Base-by-base conservation (phyloP, 2,113 vertebrate genomes). In the rabbit (Oryctolagus cuniculus) region DNA sequence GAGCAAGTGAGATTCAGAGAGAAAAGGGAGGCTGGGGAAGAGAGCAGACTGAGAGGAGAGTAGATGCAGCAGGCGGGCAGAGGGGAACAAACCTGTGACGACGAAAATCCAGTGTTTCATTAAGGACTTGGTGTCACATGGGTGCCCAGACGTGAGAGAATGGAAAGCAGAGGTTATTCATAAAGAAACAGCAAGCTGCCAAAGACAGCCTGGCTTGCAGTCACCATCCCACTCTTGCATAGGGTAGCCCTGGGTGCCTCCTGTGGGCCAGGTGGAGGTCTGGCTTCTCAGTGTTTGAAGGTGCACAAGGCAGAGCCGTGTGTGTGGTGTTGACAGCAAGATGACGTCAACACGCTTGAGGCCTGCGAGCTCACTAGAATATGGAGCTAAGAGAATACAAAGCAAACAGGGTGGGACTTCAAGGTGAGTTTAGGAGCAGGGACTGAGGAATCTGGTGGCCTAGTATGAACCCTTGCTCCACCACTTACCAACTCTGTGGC, bases 201-300 rank as follows among this genome's bases (percentile, higher is more conserved):
- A 0, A 3, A n/a, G 53, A 49, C 7, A 73, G 36, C 21, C 22
- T 25, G n/a, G n/a, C 0, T 53, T 1, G 10, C 17, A 6, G 2
- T 13, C 10, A 11, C 21, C 7, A 3, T 61, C 4, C 29, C 0
- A 9, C 51, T 44, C 22, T 55, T 19, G 27, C n/a, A 2, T 0
- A 6, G 70, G 19, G 27, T 0, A 58, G 21, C 27, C 6, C 27
- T 0, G 5, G 0, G 66, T 2, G 44, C 36, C 38, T 36, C 55
- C 24, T 17, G 3, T 3, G 6, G 25, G 10, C 63, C 31, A 5
- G 53, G 16, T 10, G 7, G 10, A 0, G 12, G 2, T 4, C 36
- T 27, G 1, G 69, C 11, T 61, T 24, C 55, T 53, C 0, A 0
- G 44, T 1, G 0, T 4, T 4, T 4, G 2, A 1, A 24, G 21